Conservation (phyloP, 2,888 invertebrate genomes). For the Nowickia ferox region DNA sequence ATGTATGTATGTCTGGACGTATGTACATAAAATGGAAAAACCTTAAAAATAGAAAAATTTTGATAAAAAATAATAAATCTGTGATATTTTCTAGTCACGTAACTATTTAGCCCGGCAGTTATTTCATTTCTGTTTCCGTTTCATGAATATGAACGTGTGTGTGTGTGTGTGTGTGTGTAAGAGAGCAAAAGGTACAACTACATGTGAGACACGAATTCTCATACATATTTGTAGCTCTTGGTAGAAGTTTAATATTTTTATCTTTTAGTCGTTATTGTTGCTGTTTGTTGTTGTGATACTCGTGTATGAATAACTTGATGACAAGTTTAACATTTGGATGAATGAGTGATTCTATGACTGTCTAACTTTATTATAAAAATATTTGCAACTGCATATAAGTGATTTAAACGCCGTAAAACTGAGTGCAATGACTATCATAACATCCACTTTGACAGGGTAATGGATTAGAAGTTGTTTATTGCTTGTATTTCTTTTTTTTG, state of each 20-base stretch:
- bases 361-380: constrained; percentile 56
- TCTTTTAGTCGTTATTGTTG: not conserved
- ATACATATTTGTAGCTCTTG: constrained; percentile 46
- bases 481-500: not conserved
- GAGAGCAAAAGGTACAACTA: constrained; percentile 48
- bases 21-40: constrained; percentile 28
- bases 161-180: not conserved
- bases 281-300: constrained; percentile 42
- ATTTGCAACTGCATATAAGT: constrained; percentile 47
- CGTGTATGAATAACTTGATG: constrained; percentile 70
- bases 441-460: constrained; percentile 13
- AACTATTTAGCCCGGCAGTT: constrained; percentile 73
- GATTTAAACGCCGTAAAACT: constrained; percentile 38
- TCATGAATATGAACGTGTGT: constrained; percentile 63
- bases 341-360: constrained; percentile 62
- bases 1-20: not conserved
- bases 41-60: constrained; percentile 23
- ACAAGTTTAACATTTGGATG: constrained; percentile 72
- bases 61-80: constrained; percentile 55
- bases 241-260: not conserved
- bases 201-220: constrained; percentile 33
- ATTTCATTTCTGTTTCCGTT: constrained; percentile 74
- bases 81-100: constrained; percentile 72
- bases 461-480: constrained; percentile 8
- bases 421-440: constrained; percentile 12